A percentile compares a stretch with the other conserved stretches of the same genome.
phyloP scores from a whole-genome alignment of 2,888 invertebrate genomes.

The Drosophila phalerata region DNA sequence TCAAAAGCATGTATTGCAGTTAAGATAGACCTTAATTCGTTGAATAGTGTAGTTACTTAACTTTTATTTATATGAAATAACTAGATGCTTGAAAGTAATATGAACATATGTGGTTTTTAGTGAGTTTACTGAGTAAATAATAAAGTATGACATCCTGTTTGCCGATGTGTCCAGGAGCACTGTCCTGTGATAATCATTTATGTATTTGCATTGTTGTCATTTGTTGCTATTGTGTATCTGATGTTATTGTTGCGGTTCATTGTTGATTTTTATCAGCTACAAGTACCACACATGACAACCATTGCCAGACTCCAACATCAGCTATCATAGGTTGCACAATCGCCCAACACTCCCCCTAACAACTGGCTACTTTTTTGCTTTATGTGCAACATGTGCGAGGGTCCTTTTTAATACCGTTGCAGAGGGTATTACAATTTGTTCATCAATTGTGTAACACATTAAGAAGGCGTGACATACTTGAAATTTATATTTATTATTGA shows the following conservation, averaged over 20 bases:
- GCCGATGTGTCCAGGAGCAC: constrained; percentile 20
- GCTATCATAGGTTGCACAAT: constrained; percentile 48
- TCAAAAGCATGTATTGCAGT: no score
- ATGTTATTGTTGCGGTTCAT: constrained; percentile 54
- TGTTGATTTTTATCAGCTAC: constrained; percentile 63
- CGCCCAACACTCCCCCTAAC: constrained; percentile 2
- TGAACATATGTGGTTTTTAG: constrained; percentile 11
- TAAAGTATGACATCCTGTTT: constrained; percentile 23
- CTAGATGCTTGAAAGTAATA: constrained; percentile 21
- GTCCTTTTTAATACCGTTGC: neutral
- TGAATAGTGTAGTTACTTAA: no score
- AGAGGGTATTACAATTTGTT: neutral
- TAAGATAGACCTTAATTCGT: no score
- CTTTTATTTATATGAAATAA: no score
- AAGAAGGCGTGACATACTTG: no score
- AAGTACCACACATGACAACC: constrained; percentile 34
- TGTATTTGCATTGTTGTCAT: constrained; percentile 54
- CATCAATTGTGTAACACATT: neutral
- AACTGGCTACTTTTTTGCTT: constrained; percentile 30
- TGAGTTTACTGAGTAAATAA: constrained; percentile 11
- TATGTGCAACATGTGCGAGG: constrained; percentile 42
- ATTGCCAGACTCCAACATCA: constrained; percentile 30
- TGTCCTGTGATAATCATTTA: constrained; percentile 53
- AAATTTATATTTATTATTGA: no score
- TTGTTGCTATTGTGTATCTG: constrained; percentile 40